Evolutionary conservation across 2,888 invertebrate genomes (phyloP).

Genomic region (Metellina segmentata): DNA sequence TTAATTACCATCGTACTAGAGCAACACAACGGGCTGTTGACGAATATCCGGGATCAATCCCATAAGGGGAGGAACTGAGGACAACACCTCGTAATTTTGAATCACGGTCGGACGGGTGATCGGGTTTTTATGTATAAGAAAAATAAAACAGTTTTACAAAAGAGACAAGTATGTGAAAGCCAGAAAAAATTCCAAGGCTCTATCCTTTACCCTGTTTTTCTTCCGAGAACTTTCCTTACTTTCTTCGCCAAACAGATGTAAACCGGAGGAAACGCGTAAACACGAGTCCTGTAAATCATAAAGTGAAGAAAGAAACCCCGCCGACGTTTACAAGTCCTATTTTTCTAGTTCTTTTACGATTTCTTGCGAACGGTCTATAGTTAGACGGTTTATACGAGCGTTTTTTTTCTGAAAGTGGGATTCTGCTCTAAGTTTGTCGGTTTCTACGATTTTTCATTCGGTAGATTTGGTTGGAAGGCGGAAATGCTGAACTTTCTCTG

Average conservation of each 20-base stretch:
- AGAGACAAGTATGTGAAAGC: no score
- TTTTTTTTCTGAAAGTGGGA: background rate
- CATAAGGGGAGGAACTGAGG: no score
- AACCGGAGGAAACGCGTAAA: background rate
- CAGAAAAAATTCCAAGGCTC: background rate
- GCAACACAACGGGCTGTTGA: no score
- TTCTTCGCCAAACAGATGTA: background rate
- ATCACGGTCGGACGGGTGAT: no score
- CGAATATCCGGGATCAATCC: no score
- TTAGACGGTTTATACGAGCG: background rate
- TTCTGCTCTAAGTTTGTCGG: background rate
- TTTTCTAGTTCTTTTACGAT: background rate
- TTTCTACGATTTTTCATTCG: no score
- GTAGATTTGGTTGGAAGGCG: no score
- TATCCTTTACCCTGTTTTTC: background rate
- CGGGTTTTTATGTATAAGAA: no score
- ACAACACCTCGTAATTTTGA: no score
- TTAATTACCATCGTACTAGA: no score
- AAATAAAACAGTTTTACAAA: no score
- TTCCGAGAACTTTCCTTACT: background rate
- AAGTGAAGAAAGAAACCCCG: background rate
- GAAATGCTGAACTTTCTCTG: no score
- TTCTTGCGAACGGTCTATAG: background rate
- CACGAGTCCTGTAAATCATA: background rate
- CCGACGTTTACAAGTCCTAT: background rate